These are phyloP conservation scores for Euglossa dilemma DNA, from an alignment of 1,140 invertebrate genomes.

Conservation along the genomic window DNA sequence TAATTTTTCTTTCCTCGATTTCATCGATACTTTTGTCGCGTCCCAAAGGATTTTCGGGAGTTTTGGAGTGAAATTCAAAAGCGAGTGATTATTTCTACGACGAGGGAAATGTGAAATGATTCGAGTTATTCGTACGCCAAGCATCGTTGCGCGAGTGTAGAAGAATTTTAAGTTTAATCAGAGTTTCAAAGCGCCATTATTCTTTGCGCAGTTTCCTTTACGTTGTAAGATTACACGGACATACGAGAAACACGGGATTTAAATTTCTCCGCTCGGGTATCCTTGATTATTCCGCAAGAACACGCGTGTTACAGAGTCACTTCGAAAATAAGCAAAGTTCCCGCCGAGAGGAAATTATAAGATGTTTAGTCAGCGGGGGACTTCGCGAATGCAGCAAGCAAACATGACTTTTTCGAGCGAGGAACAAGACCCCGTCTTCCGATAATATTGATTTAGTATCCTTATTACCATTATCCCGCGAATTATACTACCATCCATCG, in stretches of 20 bases:
- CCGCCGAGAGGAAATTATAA: background rate
- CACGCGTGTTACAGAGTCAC: slow-evolving; percentile 5
- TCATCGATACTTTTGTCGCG: no score
- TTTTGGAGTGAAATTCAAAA: background rate
- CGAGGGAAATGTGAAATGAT: background rate
- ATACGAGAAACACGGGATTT: slow-evolving; percentile 1
- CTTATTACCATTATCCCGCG: no score
- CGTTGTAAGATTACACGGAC: background rate
- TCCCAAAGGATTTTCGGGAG: no score
- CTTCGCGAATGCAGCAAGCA: background rate
- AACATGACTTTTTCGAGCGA: background rate
- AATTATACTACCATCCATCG: no score
- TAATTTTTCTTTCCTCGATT: no score
- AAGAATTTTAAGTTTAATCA: background rate
- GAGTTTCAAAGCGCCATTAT: background rate
- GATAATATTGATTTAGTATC: no score
- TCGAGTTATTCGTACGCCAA: background rate
- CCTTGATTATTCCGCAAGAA: background rate
- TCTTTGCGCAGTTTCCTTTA: background rate
- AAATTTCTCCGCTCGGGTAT: background rate
- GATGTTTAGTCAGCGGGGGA: background rate
- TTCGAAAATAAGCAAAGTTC: background rate
- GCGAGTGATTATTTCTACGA: background rate
- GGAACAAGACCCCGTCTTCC: no score
- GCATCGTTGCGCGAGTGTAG: background rate